Evolutionary conservation across 92 coral and sea anemone genomes (phyloP).

Genomic region (Zoanthus solanderi): DNA sequence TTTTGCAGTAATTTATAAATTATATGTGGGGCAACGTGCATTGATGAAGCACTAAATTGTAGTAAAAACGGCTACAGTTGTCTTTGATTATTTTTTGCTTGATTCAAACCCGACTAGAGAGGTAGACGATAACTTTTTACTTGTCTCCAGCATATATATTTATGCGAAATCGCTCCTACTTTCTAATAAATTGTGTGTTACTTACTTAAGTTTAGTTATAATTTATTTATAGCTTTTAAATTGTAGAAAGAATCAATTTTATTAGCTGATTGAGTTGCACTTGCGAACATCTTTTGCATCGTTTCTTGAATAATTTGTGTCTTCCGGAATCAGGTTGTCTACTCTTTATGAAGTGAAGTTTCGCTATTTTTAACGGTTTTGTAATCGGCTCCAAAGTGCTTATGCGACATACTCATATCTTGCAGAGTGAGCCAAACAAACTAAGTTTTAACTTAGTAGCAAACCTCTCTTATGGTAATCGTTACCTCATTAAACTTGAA

Average conservation of each 20-base stretch:
- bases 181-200: background rate
- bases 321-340: conserved; percentile 1
- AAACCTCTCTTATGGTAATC: background rate
- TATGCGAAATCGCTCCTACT: background rate
- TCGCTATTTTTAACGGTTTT: background rate
- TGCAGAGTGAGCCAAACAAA: background rate
- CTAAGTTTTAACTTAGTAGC: background rate
- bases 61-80: background rate
- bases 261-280: background rate
- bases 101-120: background rate
- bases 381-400: background rate
- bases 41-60: background rate
- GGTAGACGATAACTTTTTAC: background rate
- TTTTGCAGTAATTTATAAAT: conserved; percentile 14
- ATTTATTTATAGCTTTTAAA: background rate
- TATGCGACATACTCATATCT: conserved; percentile 7
- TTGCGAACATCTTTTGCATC: background rate
- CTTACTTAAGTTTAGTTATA: background rate
- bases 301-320: background rate
- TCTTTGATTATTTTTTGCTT: background rate
- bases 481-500: background rate
- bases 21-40: conserved; percentile 12
- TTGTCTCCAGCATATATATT: background rate
- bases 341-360: background rate
- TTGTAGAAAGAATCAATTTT: background rate